Percentiles rank a stretch among this genome's conserved stretches.
phyloP scores from a whole-genome alignment of 2,113 vertebrate genomes.

The Dicrurus megarhynchus region DNA sequence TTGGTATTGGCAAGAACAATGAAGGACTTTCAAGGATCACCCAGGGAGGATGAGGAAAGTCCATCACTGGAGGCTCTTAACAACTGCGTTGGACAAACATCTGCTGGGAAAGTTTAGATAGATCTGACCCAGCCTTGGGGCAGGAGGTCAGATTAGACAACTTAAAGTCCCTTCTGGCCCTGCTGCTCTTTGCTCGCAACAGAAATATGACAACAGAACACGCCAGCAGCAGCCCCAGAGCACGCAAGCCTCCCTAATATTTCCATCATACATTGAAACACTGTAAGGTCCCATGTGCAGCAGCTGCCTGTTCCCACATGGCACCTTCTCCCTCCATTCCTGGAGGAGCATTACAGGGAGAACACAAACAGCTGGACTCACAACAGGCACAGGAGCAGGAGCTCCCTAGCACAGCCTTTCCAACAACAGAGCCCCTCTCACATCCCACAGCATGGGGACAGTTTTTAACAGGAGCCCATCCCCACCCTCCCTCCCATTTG shows the following conservation, averaged over 20 bases:
- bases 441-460: background rate
- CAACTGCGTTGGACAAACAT: constrained; percentile 1
- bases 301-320: background rate
- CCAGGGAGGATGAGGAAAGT: background rate
- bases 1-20: background rate
- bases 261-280: fast-evolving
- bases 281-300: fast-evolving
- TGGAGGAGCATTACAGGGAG: background rate
- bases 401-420: background rate
- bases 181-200: background rate
- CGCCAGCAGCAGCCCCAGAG: background rate
- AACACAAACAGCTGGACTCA: background rate
- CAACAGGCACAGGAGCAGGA: fast-evolving
- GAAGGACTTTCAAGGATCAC: background rate
- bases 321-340: background rate
- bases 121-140: background rate
- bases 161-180: background rate
- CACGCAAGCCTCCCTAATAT: fast-evolving
- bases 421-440: background rate
- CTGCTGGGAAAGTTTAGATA: constrained; percentile 42
- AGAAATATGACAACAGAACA: background rate
- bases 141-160: background rate
- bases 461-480: background rate
- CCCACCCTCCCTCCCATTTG: background rate
- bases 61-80: background rate